Evolutionary conservation across 2,113 vertebrate species (phyloP).

Genomic region (Cyanocitta stelleri): DNA sequence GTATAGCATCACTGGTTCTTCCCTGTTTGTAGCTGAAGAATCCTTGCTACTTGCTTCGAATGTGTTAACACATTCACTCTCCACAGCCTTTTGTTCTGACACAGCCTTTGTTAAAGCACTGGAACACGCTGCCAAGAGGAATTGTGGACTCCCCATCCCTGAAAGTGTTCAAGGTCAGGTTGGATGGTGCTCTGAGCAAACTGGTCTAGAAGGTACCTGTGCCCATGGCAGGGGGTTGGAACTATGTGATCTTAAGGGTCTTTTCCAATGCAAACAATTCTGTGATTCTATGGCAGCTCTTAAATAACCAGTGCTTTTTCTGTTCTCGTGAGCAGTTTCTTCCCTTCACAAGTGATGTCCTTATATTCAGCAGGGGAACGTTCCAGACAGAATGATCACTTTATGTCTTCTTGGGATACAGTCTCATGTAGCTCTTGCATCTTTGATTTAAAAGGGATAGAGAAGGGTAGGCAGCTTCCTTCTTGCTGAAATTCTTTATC

Average conservation of each 20-base stretch:
- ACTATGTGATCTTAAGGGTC: not conserved
- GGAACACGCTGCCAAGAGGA: not conserved
- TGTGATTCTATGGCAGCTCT: not conserved
- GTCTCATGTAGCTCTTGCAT: not conserved
- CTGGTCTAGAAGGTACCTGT: not conserved
- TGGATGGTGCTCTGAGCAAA: not conserved
- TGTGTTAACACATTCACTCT: not conserved
- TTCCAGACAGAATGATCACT: not conserved
- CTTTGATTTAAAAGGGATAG: not conserved
- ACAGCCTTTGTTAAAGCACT: not conserved
- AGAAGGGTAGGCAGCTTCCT: not conserved
- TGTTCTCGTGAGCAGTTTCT: accelerated
- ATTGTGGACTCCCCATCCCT: not conserved
- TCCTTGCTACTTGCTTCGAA: not conserved
- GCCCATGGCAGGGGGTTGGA: not conserved
- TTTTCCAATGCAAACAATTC: not conserved
- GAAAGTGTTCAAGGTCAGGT: not conserved
- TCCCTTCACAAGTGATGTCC: not conserved
- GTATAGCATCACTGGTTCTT: not conserved
- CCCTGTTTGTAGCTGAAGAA: not conserved
- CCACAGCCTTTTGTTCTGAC: not conserved
- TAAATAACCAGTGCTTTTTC: not conserved
- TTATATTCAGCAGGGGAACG: not conserved
- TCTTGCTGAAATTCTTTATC: not conserved
- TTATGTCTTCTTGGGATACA: not conserved